Evolutionary conservation across 2,113 vertebrate species (phyloP), one percentile per base, ranked within the genome.

Genomic region (Nymphicus hollandicus): DNA sequence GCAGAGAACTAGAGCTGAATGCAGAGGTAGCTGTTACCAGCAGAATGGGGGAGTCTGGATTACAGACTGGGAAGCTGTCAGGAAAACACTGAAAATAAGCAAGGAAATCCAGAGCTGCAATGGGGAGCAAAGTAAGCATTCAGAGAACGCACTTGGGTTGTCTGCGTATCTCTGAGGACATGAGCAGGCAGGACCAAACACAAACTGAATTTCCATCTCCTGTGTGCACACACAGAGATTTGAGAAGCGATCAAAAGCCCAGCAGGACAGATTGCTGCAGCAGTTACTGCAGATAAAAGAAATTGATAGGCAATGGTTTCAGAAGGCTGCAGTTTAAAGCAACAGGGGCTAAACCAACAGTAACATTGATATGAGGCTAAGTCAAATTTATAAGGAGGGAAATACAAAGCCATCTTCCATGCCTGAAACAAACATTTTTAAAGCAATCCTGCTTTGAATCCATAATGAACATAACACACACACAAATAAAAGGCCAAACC

Each of bases 311-410:
- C 0, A 0, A 85, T 5, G 4, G 50, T 88, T 88, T 95, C 81
- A 78, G 43, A 83, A 91, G 31, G 35, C 5, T 63, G 24, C 29
- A 60, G 33, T 37, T 77, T 88, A 70, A 65, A 90, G 71, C 41
- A 90, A 65, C 27, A 69, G 3, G 5, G 17, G 28, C 19, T 66
- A 58, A 73, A 61, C n/a, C 52, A 82, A 65, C 35, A 64, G 46
- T n/a, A 88, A 69, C 9, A n/a, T 0, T 70, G 53, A 66, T 4
- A 81, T 1, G 5, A 43, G 7, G 15, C 28, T 0, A 56, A 56
- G 52, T 46, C 52, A 80, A n/a, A 71, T 80, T 17, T 73, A 29
- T 28, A 84, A 84, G 61, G 19, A 79, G 82, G 29, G 22, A 95
- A 88, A 95, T 25, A 49, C 43, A 70, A 81, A 91, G n/a, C 43